Base-by-base conservation (phyloP, 2,797 vertebrate species). In the Holocentrus rufus region DNA sequence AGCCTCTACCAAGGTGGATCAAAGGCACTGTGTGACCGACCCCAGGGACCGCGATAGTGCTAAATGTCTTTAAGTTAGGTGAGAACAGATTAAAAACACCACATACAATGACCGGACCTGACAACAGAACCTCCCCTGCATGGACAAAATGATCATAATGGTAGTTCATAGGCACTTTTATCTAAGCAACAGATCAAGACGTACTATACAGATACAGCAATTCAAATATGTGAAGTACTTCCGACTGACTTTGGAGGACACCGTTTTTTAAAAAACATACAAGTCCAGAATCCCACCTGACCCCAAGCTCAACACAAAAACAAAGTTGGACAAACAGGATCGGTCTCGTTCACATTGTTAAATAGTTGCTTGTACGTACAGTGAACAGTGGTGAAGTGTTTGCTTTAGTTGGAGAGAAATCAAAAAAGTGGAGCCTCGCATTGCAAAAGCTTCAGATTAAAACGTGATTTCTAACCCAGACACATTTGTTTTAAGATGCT, bases 131-230 rank as follows among this genome's bases (percentile, higher is more conserved):
- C 30, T 22, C 44, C 14, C 11, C 49, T 58, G 59, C 71, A 30
- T 20, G 23, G 50, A 49, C 44, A 27, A 67, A 61, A 42, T 39
- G 54, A 50, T 72, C 57, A 71, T 3, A 57, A 42, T 55, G 49
- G 65, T 64, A 79, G 66, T 84, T 72, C 13, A 68, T 63, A 91
- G 90, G 90, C 91, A 91, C 91, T 91, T 91, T 52, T 76, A 65
- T 84, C 77, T 74, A 69, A 73, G 52, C 65, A 6, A 76, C 64
- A 20, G 54, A 10, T 69, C 20, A 25, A 47, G 64, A 67, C n/a
- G 18, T 17, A 72, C 46, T 5, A 53, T 72, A 64, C 58, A 46
- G 22, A 72, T 39, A 80, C 52, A 22, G 36, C 25, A 52, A 64
- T 23, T 72, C 20, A 72, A 55, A 54, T 49, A 17, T 59, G 57